Percentiles rank a stretch among this genome's conserved stretches.
These are phyloP conservation scores for Laticauda laticaudata DNA, from an alignment of 2,113 vertebrate genomes.

Conservation along the genomic window DNA sequence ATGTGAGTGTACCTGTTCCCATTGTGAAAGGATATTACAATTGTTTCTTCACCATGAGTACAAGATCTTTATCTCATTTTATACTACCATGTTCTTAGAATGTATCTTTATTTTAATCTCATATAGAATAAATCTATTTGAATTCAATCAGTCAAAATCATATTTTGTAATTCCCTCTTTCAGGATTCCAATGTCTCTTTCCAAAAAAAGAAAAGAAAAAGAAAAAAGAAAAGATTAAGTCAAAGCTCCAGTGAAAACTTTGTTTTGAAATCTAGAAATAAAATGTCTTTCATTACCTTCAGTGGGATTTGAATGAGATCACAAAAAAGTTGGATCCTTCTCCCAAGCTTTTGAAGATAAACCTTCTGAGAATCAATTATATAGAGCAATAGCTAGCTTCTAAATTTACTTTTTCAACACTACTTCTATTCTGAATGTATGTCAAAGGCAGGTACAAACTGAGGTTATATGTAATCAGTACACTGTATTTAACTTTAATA, in stretches of 20 bases:
- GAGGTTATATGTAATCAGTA: neutral
- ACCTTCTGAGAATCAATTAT: neutral
- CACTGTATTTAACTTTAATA: neutral
- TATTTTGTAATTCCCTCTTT: conserved; percentile 37
- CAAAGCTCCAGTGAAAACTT: conserved; percentile 28
- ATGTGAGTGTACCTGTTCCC: neutral
- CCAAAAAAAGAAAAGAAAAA: no score
- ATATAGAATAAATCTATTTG: conserved; percentile 21
- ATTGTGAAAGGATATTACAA: neutral
- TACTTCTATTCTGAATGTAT: neutral
- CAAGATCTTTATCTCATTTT: neutral
- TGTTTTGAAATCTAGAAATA: conserved; percentile 16
- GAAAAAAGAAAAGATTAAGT: neutral
- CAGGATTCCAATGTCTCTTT: neutral
- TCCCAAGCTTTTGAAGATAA: conserved; percentile 18
- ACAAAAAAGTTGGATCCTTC: neutral
- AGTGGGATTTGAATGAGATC: conserved; percentile 30
- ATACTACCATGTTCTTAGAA: neutral
- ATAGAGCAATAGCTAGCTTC: neutral
- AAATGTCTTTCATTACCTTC: conserved; percentile 30
- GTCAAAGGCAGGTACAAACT: neutral
- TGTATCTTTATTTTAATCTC: conserved; percentile 43
- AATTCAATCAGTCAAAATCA: conserved; percentile 23
- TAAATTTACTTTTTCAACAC: neutral
- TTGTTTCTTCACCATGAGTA: neutral